These are phyloP conservation scores for Rhingia rostrata DNA, from an alignment of 2,888 invertebrate genomes.

Conservation along the genomic window DNA sequence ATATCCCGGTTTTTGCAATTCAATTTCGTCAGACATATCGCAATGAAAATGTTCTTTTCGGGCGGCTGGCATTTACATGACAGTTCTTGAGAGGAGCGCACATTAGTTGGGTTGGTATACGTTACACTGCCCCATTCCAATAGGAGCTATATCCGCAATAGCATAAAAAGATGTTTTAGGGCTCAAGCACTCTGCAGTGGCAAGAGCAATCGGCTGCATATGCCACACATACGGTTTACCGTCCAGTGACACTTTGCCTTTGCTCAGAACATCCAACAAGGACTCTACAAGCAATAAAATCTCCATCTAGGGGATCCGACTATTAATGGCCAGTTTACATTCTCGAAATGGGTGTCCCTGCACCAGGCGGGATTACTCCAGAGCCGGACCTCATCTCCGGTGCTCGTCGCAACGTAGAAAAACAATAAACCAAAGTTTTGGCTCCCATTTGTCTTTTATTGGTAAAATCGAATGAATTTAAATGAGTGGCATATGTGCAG, in stretches of 20 bases:
- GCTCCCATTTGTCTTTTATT: slow-evolving; percentile 76
- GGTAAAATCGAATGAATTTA: slow-evolving; percentile 75
- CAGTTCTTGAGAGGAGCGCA: slow-evolving; percentile 53
- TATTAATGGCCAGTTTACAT: slow-evolving; percentile 76
- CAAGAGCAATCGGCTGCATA: slow-evolving; percentile 60
- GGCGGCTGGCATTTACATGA: slow-evolving; percentile 66
- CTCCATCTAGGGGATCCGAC: slow-evolving; percentile 71
- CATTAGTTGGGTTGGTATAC: slow-evolving; percentile 10
- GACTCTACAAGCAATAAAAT: slow-evolving; percentile 72
- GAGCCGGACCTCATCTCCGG: slow-evolving; percentile 29
- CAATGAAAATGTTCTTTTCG: slow-evolving; percentile 70
- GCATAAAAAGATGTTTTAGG: slow-evolving; percentile 71
- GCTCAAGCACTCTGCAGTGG: slow-evolving; percentile 69
- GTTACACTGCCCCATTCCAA: slow-evolving; percentile 3
- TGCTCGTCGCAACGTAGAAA: slow-evolving; percentile 69
- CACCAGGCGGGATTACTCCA: slow-evolving; percentile 65
- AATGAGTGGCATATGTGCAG: slow-evolving; percentile 75
- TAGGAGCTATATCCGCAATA: slow-evolving; percentile 60
- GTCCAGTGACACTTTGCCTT: slow-evolving; percentile 13
- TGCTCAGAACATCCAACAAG: slow-evolving; percentile 57
- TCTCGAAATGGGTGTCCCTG: slow-evolving; percentile 75
- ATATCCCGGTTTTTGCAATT: slow-evolving; percentile 61
- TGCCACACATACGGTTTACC: slow-evolving; percentile 33
- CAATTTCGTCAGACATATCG: slow-evolving; percentile 69
- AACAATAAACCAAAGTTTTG: slow-evolving; percentile 76